phyloP scores from a whole-genome alignment of 1,140 invertebrate species.

The Agrilus planipennis region DNA sequence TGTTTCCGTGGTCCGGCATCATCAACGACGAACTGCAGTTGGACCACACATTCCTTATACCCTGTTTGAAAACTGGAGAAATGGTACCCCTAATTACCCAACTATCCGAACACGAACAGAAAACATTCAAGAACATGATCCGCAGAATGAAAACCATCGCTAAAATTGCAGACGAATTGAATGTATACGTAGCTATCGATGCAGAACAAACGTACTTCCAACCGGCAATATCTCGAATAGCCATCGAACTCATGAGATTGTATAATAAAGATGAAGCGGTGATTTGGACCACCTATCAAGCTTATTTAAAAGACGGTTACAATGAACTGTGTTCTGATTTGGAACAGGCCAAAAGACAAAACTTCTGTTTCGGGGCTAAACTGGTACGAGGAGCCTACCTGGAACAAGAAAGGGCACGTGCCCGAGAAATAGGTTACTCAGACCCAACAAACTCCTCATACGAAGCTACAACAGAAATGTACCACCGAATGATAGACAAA shows the following conservation, averaged over 20 bases:
- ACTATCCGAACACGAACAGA: constrained; percentile 86
- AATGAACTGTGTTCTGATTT: constrained; percentile 84
- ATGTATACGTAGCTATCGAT: constrained; percentile 97
- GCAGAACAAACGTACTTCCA: constrained; percentile 99
- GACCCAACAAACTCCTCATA: constrained; percentile 89
- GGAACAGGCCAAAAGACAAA: constrained; percentile 86
- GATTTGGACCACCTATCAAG: constrained; percentile 99
- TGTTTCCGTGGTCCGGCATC: constrained; percentile 96
- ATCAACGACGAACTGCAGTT: constrained; percentile 82
- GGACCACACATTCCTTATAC: constrained; percentile 86
- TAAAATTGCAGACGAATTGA: constrained; percentile 75
- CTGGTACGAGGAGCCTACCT: constrained; percentile 96
- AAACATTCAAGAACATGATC: constrained; percentile 98
- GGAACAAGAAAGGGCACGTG: constrained; percentile 89
- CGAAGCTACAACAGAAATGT: constrained; percentile 87
- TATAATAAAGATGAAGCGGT: constrained; percentile 88
- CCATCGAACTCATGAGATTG: constrained; percentile 96
- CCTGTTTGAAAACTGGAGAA: constrained; percentile 83
- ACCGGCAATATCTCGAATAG: constrained; percentile 93
- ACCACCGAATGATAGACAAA: constrained; percentile 75
- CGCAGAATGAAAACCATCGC: constrained; percentile 83
- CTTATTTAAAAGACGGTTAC: constrained; percentile 87
- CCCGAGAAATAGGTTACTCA: constrained; percentile 77
- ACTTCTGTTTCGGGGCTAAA: constrained; percentile 98
- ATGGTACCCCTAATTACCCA: constrained; percentile 81